phyloP scores from a whole-genome alignment of 2,797 vertebrate genomes.

The Delichon dasypus region DNA sequence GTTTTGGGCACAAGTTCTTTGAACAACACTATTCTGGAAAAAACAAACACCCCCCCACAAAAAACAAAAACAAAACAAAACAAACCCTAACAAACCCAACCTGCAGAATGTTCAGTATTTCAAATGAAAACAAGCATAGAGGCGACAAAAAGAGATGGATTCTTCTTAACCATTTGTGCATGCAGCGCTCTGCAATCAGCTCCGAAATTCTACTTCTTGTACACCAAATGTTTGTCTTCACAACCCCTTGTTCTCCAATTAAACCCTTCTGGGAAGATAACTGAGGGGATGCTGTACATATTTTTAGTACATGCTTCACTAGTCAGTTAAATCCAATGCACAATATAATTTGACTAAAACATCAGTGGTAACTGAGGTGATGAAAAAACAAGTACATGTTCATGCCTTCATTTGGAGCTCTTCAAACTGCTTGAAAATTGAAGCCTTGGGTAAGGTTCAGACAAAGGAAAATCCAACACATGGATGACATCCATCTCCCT shows the following conservation, averaged over 20 bases:
- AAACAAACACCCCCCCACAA: background rate
- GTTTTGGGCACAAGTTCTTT: background rate
- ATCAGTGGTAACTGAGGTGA: background rate
- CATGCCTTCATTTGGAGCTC: background rate
- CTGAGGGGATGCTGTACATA: background rate
- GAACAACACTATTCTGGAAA: background rate
- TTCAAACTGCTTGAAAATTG: background rate
- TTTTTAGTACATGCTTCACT: background rate
- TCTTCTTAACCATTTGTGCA: background rate
- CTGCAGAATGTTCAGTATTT: background rate
- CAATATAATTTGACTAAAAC: background rate
- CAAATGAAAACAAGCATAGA: background rate
- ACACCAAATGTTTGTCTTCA: background rate
- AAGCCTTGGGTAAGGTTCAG: background rate
- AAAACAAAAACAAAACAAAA: background rate
- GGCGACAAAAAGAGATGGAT: background rate
- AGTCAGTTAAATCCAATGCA: background rate
- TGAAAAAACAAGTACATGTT: background rate
- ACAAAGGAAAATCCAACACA: background rate
- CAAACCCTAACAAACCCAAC: background rate
- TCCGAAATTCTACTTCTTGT: background rate
- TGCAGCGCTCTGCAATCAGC: background rate
- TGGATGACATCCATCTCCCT: background rate
- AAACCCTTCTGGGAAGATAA: background rate
- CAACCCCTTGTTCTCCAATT: background rate